These are phyloP conservation scores for Paramisgurnus dabryanus DNA, from an alignment of 2,113 vertebrate genomes.

Conservation along the genomic window DNA sequence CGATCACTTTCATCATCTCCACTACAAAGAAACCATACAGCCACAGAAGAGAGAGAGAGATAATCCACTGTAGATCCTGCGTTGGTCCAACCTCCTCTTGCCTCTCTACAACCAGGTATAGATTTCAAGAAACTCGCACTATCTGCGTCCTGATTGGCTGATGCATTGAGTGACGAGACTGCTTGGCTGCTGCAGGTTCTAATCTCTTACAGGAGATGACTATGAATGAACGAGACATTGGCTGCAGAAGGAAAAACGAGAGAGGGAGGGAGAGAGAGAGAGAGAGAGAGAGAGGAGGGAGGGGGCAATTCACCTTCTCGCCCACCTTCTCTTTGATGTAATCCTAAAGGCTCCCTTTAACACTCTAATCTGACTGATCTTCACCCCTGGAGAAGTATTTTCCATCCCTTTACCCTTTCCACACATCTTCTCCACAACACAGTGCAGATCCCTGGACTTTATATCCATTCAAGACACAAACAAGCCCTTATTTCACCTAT, in stretches of 20 bases:
- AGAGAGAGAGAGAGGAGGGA: constrained; percentile 1
- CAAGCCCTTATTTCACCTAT: constrained; percentile 34
- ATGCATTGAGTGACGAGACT: not conserved
- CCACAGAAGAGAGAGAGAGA: not conserved
- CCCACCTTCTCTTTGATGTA: constrained; percentile 50
- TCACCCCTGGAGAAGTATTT: constrained; percentile 40
- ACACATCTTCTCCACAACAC: constrained; percentile 17
- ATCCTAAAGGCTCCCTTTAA: constrained; percentile 40
- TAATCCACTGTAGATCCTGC: not conserved
- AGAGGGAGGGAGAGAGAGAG: constrained; percentile 20
- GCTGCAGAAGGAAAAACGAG: not conserved
- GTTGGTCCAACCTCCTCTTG: constrained; percentile 4
- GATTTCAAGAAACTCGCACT: constrained; percentile 29
- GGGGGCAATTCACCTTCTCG: constrained; percentile 23
- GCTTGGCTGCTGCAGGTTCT: constrained; percentile 9
- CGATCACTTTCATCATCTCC: constrained; percentile 22
- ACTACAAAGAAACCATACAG: constrained; percentile 2
- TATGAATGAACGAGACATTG: constrained; percentile 31
- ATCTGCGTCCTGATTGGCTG: constrained; percentile 31
- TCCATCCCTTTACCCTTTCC: constrained; percentile 35
- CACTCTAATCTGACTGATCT: constrained; percentile 52
- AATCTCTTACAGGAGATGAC: constrained; percentile 35
- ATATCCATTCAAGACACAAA: constrained; percentile 21
- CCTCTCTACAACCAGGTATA: constrained; percentile 35
- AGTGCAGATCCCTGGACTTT: not conserved